Evolutionary conservation across 2,888 invertebrate species (phyloP).

Genomic region (Orchesellides sinensis): DNA sequence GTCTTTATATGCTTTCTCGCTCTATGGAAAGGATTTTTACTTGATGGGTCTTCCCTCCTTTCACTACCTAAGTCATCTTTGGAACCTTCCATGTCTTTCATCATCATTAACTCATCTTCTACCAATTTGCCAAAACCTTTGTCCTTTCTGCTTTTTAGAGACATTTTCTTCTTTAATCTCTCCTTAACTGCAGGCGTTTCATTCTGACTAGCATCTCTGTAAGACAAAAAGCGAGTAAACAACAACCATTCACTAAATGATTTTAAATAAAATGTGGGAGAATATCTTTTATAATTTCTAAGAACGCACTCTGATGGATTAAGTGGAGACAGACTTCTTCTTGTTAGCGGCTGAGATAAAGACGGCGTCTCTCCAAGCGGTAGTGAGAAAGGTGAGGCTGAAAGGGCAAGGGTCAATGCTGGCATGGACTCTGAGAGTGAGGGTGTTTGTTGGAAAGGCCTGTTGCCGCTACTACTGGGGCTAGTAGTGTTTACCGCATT

Average conservation of each 20-base stretch:
- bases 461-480: background rate
- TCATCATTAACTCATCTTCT: slow-evolving; percentile 59
- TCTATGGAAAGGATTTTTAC: slow-evolving; percentile 77
- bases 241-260: too few species aligned
- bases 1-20: slow-evolving; percentile 78
- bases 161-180: slow-evolving; percentile 68
- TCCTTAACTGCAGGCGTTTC: slow-evolving; percentile 67
- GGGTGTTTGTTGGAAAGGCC: slow-evolving; percentile 52
- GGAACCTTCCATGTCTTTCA: slow-evolving; percentile 40
- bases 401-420: slow-evolving; percentile 66
- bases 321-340: slow-evolving; percentile 58
- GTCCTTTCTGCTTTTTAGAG: slow-evolving; percentile 67
- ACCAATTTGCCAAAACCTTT: slow-evolving; percentile 66
- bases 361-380: slow-evolving; percentile 48
- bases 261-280: too few species aligned
- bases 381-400: slow-evolving; percentile 65
- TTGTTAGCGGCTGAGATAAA: slow-evolving; percentile 51
- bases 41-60: slow-evolving; percentile 48
- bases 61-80: slow-evolving; percentile 47
- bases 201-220: slow-evolving; percentile 65
- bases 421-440: slow-evolving; percentile 70
- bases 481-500: slow-evolving; percentile 26
- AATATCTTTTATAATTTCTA: background rate
- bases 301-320: slow-evolving; percentile 52
- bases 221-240: slow-evolving; percentile 2